Evolutionary conservation across 1,140 invertebrate genomes (phyloP).

Genomic region (Aphis gossypii): DNA sequence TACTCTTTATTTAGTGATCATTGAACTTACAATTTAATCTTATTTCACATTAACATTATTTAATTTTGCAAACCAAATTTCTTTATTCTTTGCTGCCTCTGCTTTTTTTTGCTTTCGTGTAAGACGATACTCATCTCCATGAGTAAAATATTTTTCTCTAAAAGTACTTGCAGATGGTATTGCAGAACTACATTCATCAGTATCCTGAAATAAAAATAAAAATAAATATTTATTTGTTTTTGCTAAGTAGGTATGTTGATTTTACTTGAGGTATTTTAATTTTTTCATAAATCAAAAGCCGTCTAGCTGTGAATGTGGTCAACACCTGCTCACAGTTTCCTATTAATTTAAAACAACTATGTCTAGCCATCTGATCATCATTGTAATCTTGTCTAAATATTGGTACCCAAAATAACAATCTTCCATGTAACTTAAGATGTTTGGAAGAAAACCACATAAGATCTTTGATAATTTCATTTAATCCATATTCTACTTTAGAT

Average conservation of each 20-base stretch:
- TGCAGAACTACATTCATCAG: conserved; percentile 16
- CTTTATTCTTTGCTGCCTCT: conserved; percentile 47
- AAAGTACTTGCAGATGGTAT: conserved; percentile 54
- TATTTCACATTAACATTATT: conserved; percentile 29
- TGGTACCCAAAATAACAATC: conserved; percentile 92
- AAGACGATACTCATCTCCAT: conserved; percentile 57
- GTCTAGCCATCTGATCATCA: conserved; percentile 76
- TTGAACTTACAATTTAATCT: not conserved
- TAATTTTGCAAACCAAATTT: conserved; percentile 49
- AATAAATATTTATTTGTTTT: not conserved
- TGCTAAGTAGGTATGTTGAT: not conserved
- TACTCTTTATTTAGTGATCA: not conserved
- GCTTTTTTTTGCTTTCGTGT: conserved; percentile 53
- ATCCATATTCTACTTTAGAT: conserved; percentile 84
- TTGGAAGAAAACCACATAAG: conserved; percentile 81
- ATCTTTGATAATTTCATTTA: conserved; percentile 83
- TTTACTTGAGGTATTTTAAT: conserved; percentile 67
- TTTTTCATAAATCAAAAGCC: conserved; percentile 89
- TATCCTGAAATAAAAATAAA: not conserved
- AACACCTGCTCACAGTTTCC: conserved; percentile 88
- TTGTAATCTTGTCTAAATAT: conserved; percentile 80
- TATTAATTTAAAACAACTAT: conserved; percentile 79
- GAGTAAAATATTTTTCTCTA: conserved; percentile 60
- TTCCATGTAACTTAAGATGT: conserved; percentile 77
- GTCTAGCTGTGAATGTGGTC: conserved; percentile 77